Evolutionary conservation across 2,888 invertebrate genomes (phyloP), one percentile per base, ranked within the genome.

Genomic region (Andrena camellia): DNA sequence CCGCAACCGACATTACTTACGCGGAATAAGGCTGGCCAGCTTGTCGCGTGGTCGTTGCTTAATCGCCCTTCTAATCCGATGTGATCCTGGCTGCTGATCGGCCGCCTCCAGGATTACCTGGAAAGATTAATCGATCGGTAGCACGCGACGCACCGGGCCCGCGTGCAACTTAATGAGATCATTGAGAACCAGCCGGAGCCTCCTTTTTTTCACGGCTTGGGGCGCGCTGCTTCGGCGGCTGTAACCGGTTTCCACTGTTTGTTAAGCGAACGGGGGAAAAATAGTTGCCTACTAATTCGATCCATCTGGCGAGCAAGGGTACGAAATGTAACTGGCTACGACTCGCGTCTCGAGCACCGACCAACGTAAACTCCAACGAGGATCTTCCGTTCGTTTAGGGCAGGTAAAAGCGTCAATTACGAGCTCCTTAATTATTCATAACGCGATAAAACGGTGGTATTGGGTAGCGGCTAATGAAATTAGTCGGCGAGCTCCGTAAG

Each of bases 91-190:
- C 74, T 71, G 77, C 70, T 70, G 81, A 78, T 81, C 81, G 67
- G 75, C 68, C 77, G 76, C 78, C 83, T 64, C 66, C 48, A 35
- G 86, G 86, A 86, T 86, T 86, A 86, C 62, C 78, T 62, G 64
- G 64, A 5, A 67, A 84, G 86, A 86, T 86, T 86, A 86, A 86
- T 86, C 86, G 86, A 84, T 86, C 72, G 77, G 62, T n/a, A 62
- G 62, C 86, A 86, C 86, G 83, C 86, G 81, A 86, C 62, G 67
- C 66, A 8, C 23, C 8, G 31, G 20, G 5, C 23, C 54, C 33
- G 6, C 35, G 10, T 35, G 17, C 57, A 35, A 7, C 33, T 26
- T 82, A 63, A 82, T 57, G 35, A 33, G 63, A 66, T 73, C 48
- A 35, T 59, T n/a, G 10, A 6, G n/a, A 29, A 74, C 63, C 17